Evolutionary conservation across 2,888 invertebrate species (phyloP), one percentile per base, ranked within the genome.

Genomic region (Hydrotaea diabolus): DNA sequence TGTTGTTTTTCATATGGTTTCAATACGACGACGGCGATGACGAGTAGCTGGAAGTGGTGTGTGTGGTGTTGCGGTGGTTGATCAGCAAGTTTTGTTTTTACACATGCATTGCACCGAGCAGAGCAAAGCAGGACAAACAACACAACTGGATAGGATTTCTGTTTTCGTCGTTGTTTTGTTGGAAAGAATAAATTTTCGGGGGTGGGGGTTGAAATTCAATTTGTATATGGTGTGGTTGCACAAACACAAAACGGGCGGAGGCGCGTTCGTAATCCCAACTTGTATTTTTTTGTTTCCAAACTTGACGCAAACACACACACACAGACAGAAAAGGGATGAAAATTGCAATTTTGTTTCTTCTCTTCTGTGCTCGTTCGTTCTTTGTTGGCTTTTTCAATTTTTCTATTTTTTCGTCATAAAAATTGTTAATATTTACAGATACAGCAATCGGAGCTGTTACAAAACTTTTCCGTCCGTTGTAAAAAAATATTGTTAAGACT

Each of bases 21-120:
- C 19, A 36, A 26, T 19, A n/a, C n/a, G 23, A 23, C 23, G 21
- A 62, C 2, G 49, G 11, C 36, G 36, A 31, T 49, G 43, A 2
- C 15, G n/a, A 19, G 26, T 69, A 19, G 13, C 55, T 80, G 66
- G 49, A 75, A 62, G 66, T 74, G 78, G 78, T 85, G 57, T 21
- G 57, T 76, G 49, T n/a, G 31, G 31, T 31, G 31, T 72, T 3
- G 23, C 3, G 66, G 79, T 74, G 69, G 77, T 74, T 69, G 19
- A n/a, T 15, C 46, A 59, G 80, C 77, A 80, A 59, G 57, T 69
- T 57, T 57, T 23, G 23, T 13, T 17, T 2, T n/a, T 17, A 55
- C 55, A 59, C 23, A 26, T 23, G 26, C 26, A 26, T 59, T 59
- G 49, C 36, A 59, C 11, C 17, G 23, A 39, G 17, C 26, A 57